These are phyloP conservation scores for Malthinus flaveolus DNA, from an alignment of 2,888 invertebrate genomes.

Conservation along the genomic window DNA sequence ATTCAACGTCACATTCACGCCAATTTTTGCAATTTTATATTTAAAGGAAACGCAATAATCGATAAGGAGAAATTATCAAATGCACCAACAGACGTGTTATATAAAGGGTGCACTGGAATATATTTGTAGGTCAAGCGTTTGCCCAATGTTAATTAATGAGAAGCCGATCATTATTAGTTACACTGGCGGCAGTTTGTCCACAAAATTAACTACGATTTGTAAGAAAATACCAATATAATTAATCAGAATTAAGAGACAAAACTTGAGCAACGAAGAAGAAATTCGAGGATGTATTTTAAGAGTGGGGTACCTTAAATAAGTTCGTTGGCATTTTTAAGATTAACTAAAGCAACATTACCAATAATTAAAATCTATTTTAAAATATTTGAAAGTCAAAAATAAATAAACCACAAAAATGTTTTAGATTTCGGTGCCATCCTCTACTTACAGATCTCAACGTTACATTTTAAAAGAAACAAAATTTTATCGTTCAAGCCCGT, in stretches of 20 bases:
- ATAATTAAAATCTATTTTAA: constrained; percentile 4
- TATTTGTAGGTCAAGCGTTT: neutral
- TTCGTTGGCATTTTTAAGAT: constrained; percentile 9
- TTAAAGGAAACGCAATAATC: too few relatives aligned
- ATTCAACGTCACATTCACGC: neutral
- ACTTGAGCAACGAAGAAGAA: neutral
- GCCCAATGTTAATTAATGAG: neutral
- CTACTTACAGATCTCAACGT: too few relatives aligned
- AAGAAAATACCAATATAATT: neutral
- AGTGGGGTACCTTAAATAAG: neutral
- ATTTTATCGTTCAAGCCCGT: too few relatives aligned
- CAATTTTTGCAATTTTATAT: neutral
- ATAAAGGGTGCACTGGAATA: neutral
- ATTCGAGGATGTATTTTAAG: neutral
- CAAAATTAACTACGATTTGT: too few relatives aligned
- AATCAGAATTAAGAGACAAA: neutral
- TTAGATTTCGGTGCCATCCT: too few relatives aligned
- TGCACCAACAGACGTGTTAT: neutral
- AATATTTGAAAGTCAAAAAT: neutral
- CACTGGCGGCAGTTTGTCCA: too few relatives aligned
- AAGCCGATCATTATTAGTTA: neutral
- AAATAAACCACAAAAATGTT: neutral
- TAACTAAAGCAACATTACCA: constrained; percentile 6
- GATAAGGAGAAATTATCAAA: too few relatives aligned
- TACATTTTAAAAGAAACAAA: too few relatives aligned